A percentile compares a stretch with the other conserved stretches of the same genome.
phyloP scores from a whole-genome alignment of 1,140 invertebrate genomes.

The Trichonephila clavata region DNA sequence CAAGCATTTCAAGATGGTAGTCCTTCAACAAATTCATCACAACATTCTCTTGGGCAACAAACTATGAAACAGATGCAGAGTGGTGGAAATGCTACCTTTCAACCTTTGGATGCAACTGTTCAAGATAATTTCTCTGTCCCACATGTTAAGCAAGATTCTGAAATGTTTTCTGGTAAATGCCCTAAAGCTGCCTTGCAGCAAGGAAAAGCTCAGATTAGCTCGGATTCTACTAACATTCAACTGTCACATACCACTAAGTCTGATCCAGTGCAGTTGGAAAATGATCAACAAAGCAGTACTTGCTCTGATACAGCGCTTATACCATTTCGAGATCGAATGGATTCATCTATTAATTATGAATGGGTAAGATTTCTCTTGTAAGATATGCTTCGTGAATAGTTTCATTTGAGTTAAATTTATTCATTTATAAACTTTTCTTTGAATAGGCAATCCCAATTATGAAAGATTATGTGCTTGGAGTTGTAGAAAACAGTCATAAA shows the following conservation, averaged over 20 bases:
- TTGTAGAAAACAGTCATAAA: constrained; percentile 97
- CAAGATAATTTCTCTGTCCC: constrained; percentile 51
- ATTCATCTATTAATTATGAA: constrained; percentile 80
- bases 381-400: neutral
- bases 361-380: constrained; percentile 79
- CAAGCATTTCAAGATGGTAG: constrained; percentile 66
- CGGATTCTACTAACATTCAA: constrained; percentile 33
- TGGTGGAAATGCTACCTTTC: constrained; percentile 49
- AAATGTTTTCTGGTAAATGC: constrained; percentile 54
- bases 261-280: constrained; percentile 32
- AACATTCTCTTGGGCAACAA: constrained; percentile 6
- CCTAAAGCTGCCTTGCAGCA: constrained; percentile 52
- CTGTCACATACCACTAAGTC: constrained; percentile 5
- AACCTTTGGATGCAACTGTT: constrained; percentile 44
- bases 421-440: constrained; percentile 12
- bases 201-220: constrained; percentile 15
- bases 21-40: neutral
- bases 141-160: constrained; percentile 63
- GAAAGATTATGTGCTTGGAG: constrained; percentile 92
- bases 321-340: constrained; percentile 55
- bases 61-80: constrained; percentile 24
- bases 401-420: neutral
- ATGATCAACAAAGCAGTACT: constrained; percentile 39
- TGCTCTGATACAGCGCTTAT: constrained; percentile 46
- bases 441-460: constrained; percentile 80